Conservation (phyloP, 2,113 vertebrate species). For the Sciurus niger region DNA sequence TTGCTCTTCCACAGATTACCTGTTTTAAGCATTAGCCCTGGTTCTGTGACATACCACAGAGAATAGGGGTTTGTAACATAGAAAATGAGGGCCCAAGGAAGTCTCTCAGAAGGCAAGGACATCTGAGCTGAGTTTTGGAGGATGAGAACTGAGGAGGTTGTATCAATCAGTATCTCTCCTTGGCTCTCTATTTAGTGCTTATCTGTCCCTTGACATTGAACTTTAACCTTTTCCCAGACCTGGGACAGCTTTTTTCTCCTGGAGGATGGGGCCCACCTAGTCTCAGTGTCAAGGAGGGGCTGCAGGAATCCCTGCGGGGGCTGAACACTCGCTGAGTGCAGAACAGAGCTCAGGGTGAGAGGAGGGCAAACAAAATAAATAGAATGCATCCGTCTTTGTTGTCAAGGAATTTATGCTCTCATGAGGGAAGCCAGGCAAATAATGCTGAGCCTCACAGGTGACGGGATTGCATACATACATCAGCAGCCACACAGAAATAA, state of each 20-base stretch:
- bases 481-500: conserved; percentile 4
- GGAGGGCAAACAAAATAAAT: neutral
- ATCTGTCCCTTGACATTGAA: neutral
- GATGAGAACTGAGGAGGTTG: neutral
- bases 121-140: neutral
- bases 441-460: neutral
- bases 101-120: too few species aligned
- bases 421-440: conserved; percentile 43
- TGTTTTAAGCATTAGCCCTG: neutral
- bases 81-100: neutral
- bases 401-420: conserved; percentile 23
- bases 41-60: neutral
- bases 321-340: neutral
- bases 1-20: neutral
- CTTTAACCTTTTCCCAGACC: neutral
- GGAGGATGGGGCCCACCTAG: neutral
- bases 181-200: neutral
- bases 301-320: neutral
- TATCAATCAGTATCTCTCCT: neutral
- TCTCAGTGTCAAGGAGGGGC: neutral
- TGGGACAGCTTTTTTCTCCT: neutral
- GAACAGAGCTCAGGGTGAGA: neutral
- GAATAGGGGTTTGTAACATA: neutral
- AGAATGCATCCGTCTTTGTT: neutral
- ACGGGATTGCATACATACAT: neutral